Evolutionary conservation across 1,140 invertebrate genomes (phyloP), one percentile per base, ranked within the genome.

Genomic region (Zaprionus nigranus): DNA sequence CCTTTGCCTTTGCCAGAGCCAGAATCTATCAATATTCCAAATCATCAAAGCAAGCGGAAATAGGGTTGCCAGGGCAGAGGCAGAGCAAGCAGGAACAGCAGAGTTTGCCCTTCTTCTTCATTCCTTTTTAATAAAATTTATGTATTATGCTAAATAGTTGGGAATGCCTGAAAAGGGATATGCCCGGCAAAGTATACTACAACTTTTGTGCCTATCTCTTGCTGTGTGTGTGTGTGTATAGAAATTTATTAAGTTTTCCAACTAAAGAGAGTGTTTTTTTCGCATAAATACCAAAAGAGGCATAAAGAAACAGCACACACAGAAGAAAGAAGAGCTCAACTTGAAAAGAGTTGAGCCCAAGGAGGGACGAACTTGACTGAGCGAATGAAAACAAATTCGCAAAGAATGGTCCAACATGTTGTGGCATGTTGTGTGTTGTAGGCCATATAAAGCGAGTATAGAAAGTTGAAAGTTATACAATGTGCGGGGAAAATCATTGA

Each of bases 231-330:
- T 13, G 46, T 51, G 46, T 51, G 46, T 51, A 24, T 51, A 24
- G 12, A 22, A 51, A 51, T 51, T 51, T 51, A 51, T 51, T 51
- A 51, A 51, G 46, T 51, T 51, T 51, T 51, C 20, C 46, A 51
- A 51, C 46, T 51, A 51, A 51, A 51, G 46, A 51, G 46, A 51
- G 46, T 51, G 46, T 51, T 51, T 51, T 51, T 51, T 24, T 51
- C 46, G 46, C 46, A 51, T 51, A 51, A 51, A 51, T 51, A 51
- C 20, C 46, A 24, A 51, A 51, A 51, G 12, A 22, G 46, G 22
- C 46, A 51, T 51, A 51, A 51, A 51, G 46, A 51, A 46, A 7
- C 5, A 17, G 15, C 1, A 34, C 30, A 34, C 30, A 34, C 30
- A 17, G n/a, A 46, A 46, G 2, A 17, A 51, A 5, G 11, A 51